Evolutionary conservation across 2,113 vertebrate species (phyloP).

Genomic region (Eudyptes chrysolophus): DNA sequence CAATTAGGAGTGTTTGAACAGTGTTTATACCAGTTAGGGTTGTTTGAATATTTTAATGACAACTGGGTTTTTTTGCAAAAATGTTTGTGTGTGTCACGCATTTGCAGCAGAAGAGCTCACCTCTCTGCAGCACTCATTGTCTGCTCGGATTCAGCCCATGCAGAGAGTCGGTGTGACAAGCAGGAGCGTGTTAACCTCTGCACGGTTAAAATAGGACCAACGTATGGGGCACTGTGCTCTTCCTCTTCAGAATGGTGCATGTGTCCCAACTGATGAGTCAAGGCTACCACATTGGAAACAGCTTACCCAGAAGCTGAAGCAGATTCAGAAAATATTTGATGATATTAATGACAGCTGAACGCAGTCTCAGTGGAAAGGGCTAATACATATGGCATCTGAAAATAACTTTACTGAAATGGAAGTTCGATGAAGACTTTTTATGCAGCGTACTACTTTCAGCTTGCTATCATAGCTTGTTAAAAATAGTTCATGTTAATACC

Average conservation of each 20-base stretch:
- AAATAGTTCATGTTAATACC: not conserved
- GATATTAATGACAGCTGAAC: not conserved
- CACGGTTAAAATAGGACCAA: not conserved
- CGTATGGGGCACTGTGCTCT: not conserved
- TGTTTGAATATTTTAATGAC: not conserved
- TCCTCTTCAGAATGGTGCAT: not conserved
- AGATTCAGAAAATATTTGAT: not conserved
- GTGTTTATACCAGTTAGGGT: not conserved
- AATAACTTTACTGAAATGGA: not conserved
- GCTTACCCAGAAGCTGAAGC: not conserved
- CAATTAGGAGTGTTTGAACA: not conserved
- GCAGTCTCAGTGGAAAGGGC: not conserved
- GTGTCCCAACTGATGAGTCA: not conserved
- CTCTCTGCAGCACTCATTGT: not conserved
- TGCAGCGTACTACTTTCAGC: not conserved
- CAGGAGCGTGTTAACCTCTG: not conserved
- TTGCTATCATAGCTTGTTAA: not conserved
- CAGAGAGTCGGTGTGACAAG: not conserved
- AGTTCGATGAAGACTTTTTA: not conserved
- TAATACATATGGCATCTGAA: not conserved
- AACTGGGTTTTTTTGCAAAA: not conserved
- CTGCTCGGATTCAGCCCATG: not conserved
- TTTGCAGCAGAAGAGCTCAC: not conserved
- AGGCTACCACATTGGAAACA: not conserved
- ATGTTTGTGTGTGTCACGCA: not conserved